These are phyloP conservation scores for Papilio xuthus DNA, from an alignment of 1,140 invertebrate species.

Conservation along the genomic window DNA sequence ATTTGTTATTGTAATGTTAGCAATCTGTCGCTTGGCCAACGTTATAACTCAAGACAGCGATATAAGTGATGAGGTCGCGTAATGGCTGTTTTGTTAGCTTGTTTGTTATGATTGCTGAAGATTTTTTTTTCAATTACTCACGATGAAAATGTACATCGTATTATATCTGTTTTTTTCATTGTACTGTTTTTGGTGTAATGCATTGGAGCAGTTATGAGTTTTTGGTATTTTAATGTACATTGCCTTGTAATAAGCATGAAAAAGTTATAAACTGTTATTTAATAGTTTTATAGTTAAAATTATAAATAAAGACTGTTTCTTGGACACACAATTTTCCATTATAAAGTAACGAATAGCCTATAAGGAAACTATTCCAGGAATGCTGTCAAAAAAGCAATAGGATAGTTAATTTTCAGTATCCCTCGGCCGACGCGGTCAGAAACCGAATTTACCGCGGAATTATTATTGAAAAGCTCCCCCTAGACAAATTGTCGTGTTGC, in stretches of 20 bases:
- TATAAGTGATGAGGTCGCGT: conserved; percentile 52
- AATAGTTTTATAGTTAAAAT: no score
- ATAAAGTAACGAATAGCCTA: conserved; percentile 41
- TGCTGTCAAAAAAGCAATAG: conserved; percentile 65
- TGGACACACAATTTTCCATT: not conserved
- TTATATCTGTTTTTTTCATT: not conserved
- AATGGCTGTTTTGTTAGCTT: conserved; percentile 54
- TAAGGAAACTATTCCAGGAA: conserved; percentile 60
- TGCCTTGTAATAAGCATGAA: not conserved
- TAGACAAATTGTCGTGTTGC: conserved; percentile 62
- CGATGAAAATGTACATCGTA: not conserved
- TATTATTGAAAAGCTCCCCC: conserved; percentile 64
- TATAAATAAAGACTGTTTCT: not conserved
- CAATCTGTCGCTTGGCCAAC: conserved; percentile 69
- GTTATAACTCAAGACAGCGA: conserved; percentile 63
- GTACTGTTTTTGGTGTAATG: not conserved
- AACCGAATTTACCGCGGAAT: conserved; percentile 69
- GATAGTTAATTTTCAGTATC: conserved; percentile 73
- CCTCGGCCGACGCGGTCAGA: conserved; percentile 49
- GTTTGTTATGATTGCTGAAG: conserved; percentile 56
- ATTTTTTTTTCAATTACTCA: conserved; percentile 25
- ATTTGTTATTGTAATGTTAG: conserved; percentile 74
- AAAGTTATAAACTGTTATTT: not conserved
- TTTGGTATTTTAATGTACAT: no score
- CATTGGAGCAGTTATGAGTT: no score